These are phyloP conservation scores for Sclerodermus sp. DNA, from an alignment of 2,888 invertebrate species.

Conservation along the genomic window DNA sequence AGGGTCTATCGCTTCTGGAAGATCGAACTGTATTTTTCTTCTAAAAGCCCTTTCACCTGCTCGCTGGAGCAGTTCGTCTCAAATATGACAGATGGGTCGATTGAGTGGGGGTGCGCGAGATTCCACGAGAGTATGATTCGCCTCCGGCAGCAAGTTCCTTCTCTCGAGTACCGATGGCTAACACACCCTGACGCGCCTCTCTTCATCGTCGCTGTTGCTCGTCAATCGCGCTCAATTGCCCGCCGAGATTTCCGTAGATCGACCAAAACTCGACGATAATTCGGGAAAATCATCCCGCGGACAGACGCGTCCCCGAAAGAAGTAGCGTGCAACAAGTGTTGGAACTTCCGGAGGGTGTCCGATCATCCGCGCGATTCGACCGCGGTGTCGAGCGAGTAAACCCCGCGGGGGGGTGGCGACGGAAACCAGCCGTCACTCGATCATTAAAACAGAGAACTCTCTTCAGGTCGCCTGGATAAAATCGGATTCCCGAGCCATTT, in stretches of 20 bases:
- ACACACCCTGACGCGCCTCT: too few species aligned
- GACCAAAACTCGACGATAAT: too few species aligned
- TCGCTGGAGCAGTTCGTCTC: slow-evolving; percentile 28
- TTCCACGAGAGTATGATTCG: too few species aligned
- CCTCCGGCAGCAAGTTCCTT: too few species aligned
- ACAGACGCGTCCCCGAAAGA: too few species aligned
- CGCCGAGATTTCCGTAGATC: too few species aligned
- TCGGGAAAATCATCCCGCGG: neutral
- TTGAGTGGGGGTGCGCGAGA: neutral
- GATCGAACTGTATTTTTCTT: slow-evolving; percentile 31
- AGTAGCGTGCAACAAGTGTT: neutral
- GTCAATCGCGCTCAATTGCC: too few species aligned
- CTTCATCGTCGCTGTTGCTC: too few species aligned
- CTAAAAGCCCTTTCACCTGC: slow-evolving; percentile 30
- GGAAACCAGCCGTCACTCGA: slow-evolving; percentile 13
- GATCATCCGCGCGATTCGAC: neutral
- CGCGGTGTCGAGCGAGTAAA: neutral
- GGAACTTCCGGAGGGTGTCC: neutral
- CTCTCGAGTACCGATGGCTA: too few species aligned
- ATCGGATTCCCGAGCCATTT: slow-evolving; percentile 85
- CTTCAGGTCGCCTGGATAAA: slow-evolving; percentile 89
- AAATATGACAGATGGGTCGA: slow-evolving; percentile 35
- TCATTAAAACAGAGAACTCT: too few species aligned
- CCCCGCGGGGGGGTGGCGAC: slow-evolving; percentile 9
- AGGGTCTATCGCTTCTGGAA: slow-evolving; percentile 18